These are phyloP conservation scores for Platyura marginata DNA, from an alignment of 1,140 invertebrate species.

Conservation along the genomic window DNA sequence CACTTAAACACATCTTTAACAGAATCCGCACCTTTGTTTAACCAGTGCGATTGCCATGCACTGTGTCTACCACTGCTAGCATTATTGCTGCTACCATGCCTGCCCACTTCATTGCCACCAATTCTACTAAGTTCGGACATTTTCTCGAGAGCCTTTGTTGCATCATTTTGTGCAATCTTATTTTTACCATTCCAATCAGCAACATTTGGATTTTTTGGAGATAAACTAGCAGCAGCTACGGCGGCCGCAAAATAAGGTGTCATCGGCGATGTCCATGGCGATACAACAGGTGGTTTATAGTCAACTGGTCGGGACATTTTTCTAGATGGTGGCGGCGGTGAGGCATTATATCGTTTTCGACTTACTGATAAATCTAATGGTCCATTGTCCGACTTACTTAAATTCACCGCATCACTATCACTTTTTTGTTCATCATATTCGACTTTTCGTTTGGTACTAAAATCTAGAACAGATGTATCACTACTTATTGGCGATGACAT, in stretches of 20 bases:
- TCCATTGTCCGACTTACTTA: slow-evolving; percentile 51
- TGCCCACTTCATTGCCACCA: slow-evolving; percentile 25
- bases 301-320: slow-evolving; percentile 43
- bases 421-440: slow-evolving; percentile 32
- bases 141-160: slow-evolving; percentile 73
- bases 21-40: slow-evolving; percentile 82
- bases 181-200: slow-evolving; percentile 62
- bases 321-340: slow-evolving; percentile 37
- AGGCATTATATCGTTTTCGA: slow-evolving; percentile 47
- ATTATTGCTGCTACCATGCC: slow-evolving; percentile 4
- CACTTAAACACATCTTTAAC: slow-evolving; percentile 88
- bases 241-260: slow-evolving; percentile 68
- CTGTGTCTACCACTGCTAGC: slow-evolving; percentile 45
- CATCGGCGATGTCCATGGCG: slow-evolving; percentile 58
- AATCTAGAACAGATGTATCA: slow-evolving; percentile 47
- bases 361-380: slow-evolving; percentile 65
- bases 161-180: slow-evolving; percentile 45
- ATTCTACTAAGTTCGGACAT: slow-evolving; percentile 79
- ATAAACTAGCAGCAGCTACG: slow-evolving; percentile 50
- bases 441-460: slow-evolving; percentile 46
- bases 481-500: slow-evolving; percentile 27
- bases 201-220: slow-evolving; percentile 38
- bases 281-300: slow-evolving; percentile 40
- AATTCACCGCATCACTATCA: slow-evolving; percentile 41
- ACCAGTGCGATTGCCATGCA: slow-evolving; percentile 88